A percentile compares a stretch with the other conserved stretches of the same genome.
Evolutionary conservation across 2,888 invertebrate genomes (phyloP).

Genomic region (Drosophila niveifrons): DNA sequence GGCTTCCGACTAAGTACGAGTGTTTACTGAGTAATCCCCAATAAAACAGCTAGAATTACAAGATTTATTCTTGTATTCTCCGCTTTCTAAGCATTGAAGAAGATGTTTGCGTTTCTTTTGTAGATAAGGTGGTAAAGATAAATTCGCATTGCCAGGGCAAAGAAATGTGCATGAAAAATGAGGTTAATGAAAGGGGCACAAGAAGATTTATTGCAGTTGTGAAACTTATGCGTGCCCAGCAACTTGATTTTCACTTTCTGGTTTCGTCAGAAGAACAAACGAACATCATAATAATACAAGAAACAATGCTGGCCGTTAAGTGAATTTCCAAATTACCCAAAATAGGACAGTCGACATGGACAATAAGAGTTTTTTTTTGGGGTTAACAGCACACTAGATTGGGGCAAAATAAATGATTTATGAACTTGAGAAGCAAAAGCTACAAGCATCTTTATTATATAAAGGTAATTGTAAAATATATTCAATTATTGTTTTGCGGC

Average conservation of each 20-base stretch:
- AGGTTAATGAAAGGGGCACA: slow-evolving; percentile 73
- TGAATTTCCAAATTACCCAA: slow-evolving; percentile 41
- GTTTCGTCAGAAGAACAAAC: slow-evolving; percentile 33
- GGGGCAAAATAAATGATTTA: slow-evolving; percentile 21
- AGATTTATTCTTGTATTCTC: slow-evolving; percentile 28
- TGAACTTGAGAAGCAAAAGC: background rate
- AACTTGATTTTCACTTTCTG: slow-evolving; percentile 70
- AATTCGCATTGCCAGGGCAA: slow-evolving; percentile 28
- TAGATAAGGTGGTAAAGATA: slow-evolving; percentile 60
- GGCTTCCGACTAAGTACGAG: slow-evolving; percentile 20
- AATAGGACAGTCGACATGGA: slow-evolving; percentile 35
- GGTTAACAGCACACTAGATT: slow-evolving; percentile 33
- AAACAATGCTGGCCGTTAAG: slow-evolving; percentile 46
- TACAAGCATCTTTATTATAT: background rate
- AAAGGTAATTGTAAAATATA: background rate
- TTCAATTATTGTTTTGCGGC: background rate
- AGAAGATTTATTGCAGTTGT: slow-evolving; percentile 75
- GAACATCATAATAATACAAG: slow-evolving; percentile 29
- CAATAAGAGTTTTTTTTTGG: slow-evolving; percentile 31
- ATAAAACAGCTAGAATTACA: slow-evolving; percentile 56
- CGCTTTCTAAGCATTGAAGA: slow-evolving; percentile 66
- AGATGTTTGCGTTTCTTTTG: slow-evolving; percentile 38
- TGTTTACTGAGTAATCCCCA: slow-evolving; percentile 36
- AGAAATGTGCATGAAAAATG: slow-evolving; percentile 63
- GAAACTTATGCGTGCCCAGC: slow-evolving; percentile 57